These are phyloP conservation scores for Amyelois transitella DNA, from an alignment of 1,140 invertebrate species.

Conservation along the genomic window DNA sequence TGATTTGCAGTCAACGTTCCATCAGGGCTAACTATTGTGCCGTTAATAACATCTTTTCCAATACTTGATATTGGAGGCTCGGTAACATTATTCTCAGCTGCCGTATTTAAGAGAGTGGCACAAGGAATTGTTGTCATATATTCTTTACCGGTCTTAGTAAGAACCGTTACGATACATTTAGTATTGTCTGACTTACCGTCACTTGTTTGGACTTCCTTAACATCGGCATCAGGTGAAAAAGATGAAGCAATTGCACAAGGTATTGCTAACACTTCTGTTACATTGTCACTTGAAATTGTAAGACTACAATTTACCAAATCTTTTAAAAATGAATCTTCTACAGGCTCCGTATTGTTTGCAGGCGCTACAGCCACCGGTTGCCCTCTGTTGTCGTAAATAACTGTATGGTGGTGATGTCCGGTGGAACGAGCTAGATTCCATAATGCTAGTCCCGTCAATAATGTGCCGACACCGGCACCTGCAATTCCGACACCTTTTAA, in stretches of 20 bases:
- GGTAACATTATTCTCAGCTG: constrained; percentile 64
- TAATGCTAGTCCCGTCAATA: constrained; percentile 66
- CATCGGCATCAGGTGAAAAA: constrained; percentile 59
- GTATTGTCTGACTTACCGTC: constrained; percentile 44
- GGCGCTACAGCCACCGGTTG: constrained; percentile 60
- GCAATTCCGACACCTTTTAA: constrained; percentile 62
- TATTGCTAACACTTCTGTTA: constrained; percentile 63
- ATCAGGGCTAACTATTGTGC: constrained; percentile 12
- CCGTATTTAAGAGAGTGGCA: constrained; percentile 56
- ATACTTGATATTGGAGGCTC: constrained; percentile 36
- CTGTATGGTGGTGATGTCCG: constrained; percentile 55
- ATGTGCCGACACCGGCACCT: constrained; percentile 62
- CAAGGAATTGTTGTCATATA: constrained; percentile 70
- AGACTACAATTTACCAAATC: constrained; percentile 68
- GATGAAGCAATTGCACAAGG: constrained; percentile 72
- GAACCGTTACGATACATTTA: constrained; percentile 64
- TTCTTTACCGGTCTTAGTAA: constrained; percentile 58
- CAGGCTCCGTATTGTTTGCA: constrained; percentile 37
- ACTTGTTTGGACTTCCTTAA: constrained; percentile 39
- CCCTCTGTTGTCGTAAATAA: constrained; percentile 62
- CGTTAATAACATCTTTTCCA: constrained; percentile 8
- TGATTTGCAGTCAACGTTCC: constrained; percentile 18
- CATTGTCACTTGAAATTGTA: constrained; percentile 54
- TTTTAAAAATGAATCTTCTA: constrained; percentile 55
- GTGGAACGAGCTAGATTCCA: constrained; percentile 71